Conservation (phyloP, 2,797 vertebrate genomes). For the Poeciliopsis presidionis region DNA sequence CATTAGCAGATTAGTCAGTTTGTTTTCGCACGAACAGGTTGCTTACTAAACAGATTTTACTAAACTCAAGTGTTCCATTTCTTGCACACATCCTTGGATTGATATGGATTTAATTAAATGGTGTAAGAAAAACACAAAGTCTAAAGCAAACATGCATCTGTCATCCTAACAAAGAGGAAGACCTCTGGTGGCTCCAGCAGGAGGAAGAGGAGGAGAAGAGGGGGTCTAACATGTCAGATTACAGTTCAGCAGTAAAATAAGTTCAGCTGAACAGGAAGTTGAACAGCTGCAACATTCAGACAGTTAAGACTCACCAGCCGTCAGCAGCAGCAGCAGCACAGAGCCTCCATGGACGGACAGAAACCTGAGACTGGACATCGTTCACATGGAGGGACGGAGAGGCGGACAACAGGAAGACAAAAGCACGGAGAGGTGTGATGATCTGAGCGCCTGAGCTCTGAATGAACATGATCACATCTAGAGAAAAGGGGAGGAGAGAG, state of each 20-base stretch:
- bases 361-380: conserved; percentile 50
- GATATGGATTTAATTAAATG: neutral
- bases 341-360: conserved; percentile 36
- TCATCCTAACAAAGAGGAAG: conserved; percentile 1
- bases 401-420: neutral
- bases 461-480: conserved; percentile 49
- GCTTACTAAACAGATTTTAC: neutral
- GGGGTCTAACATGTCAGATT: conserved; percentile 13
- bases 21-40: neutral
- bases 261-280: conserved; percentile 45
- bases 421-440: conserved; percentile 41
- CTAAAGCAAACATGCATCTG: neutral
- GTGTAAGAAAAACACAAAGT: neutral
- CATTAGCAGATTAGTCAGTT: neutral
- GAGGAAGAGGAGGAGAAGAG: neutral
- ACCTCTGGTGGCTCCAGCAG: conserved; percentile 13
- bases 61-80: neutral
- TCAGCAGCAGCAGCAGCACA: conserved; percentile 44
- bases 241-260: conserved; percentile 20
- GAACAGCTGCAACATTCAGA: conserved; percentile 42
- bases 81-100: neutral
- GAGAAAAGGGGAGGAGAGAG: conserved; percentile 26
- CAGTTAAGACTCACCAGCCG: conserved; percentile 60
- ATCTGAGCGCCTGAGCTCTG: conserved; percentile 47
- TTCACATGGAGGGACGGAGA: conserved; percentile 14